Conservation (phyloP, 2,113 vertebrate species). For the Psittacus erithacus region DNA sequence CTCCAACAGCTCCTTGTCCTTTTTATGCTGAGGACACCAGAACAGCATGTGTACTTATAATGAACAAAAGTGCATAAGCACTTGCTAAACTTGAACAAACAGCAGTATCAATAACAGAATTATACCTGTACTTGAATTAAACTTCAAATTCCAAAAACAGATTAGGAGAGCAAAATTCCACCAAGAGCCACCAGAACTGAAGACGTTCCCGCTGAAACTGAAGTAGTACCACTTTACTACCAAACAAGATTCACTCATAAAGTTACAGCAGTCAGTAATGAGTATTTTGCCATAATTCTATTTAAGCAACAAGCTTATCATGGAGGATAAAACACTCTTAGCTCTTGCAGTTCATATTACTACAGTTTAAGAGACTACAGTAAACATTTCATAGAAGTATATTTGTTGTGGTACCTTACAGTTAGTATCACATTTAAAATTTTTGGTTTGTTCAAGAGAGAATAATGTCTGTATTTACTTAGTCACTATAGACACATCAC, state of each 20-base stretch:
- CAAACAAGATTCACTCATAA: neutral
- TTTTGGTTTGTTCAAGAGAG: neutral
- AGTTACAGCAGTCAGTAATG: neutral
- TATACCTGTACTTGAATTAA: neutral
- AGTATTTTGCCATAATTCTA: neutral
- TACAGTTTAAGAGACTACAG: neutral
- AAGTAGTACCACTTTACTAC: neutral
- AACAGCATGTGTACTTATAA: neutral
- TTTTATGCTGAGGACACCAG: neutral
- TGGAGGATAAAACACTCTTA: neutral
- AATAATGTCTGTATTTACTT: neutral
- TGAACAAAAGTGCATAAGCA: neutral
- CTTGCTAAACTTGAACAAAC: neutral
- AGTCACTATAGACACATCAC: neutral
- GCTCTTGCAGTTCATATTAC: neutral
- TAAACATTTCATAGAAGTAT: neutral
- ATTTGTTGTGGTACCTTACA: neutral
- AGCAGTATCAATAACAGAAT: neutral
- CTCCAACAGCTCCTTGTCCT: neutral
- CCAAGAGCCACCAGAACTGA: neutral
- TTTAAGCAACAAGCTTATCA: neutral
- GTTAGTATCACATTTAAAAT: neutral
- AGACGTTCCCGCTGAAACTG: neutral
- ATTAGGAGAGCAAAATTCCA: neutral
- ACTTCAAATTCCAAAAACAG: neutral